Base-by-base conservation (phyloP, 2,888 invertebrate genomes). In the Ormia ochracea region DNA sequence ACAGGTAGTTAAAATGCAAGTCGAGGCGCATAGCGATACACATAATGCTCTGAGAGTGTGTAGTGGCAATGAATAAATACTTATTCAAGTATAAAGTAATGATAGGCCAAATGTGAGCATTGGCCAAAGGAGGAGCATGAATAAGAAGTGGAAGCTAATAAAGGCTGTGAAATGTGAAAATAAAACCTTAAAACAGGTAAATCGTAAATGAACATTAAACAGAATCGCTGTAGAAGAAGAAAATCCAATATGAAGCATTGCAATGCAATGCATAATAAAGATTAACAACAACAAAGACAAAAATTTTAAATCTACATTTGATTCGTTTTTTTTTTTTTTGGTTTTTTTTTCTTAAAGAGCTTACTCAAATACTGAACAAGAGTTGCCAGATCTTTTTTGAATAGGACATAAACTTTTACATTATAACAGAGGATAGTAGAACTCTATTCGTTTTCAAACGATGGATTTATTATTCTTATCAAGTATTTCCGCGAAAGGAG, bases 61-160 rank as follows among this genome's bases (percentile, higher is more conserved):
- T 52, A 38, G 72, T 80, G 75, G 63, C 68, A 76, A 80, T 80
- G 80, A 72, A 58, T 68, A 58, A 45, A 50, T 52, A 48, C 54
- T 52, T 28, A 54, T 28, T 43, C 10, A 36, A 70, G 48, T 41
- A 59, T 70, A 56, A 66, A 54, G 65, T 58, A 56, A 73, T 50
- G 33, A 76, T 61, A 68, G 56, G 12, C 38, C 54, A 69, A 59
- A 43, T 21, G 33, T n/a, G 45, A 63, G 4, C 10, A 41, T 31
- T 45, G 43, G 36, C 10, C 4, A 69, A 17, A 75, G 28, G 36
- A 45, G 26, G 59, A 59, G 33, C 26, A 38, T 56, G 70, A 50
- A 70, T 73, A 77, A 38, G 31, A 38, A 74, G 52, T 69, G 58
- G 68, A 69, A 69, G 48, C 59, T 54, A 56, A 66, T 28, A 56